Conservation (phyloP, 2,113 vertebrate species). For the Atherinomorus stipes region DNA sequence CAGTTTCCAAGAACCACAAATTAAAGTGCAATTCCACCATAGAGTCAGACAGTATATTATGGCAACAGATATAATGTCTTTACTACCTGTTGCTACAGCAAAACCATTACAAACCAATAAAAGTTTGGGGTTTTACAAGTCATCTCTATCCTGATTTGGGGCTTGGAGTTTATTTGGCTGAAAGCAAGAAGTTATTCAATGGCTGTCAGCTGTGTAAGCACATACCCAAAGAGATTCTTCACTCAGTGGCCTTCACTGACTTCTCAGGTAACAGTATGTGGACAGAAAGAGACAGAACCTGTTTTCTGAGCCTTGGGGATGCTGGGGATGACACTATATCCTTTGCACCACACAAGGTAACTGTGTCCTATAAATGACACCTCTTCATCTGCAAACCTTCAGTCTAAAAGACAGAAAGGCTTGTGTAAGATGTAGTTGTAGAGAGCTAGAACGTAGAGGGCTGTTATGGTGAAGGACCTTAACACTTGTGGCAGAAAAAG, state of each 20-base stretch:
- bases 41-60: background rate
- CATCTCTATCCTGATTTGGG: background rate
- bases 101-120: background rate
- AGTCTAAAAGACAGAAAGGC: conserved; percentile 16
- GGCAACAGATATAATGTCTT: background rate
- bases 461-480: conserved; percentile 1
- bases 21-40: too few species aligned
- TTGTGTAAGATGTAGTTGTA: conserved; percentile 20
- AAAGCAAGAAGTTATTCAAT: conserved; percentile 15
- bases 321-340: conserved; percentile 49
- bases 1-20: background rate
- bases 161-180: background rate
- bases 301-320: conserved; percentile 49
- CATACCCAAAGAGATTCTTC: conserved; percentile 19
- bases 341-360: conserved; percentile 40
- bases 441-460: background rate
- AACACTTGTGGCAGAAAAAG: conserved; percentile 20
- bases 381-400: background rate
- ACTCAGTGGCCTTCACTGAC: conserved; percentile 15
- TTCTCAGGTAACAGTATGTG: conserved; percentile 51
- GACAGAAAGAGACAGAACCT: conserved; percentile 51
- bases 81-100: background rate
- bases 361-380: conserved; percentile 18
- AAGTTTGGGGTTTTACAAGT: background rate
- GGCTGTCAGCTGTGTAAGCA: conserved; percentile 1